These are phyloP conservation scores for Scrobipalpa costella DNA, from an alignment of 2,888 invertebrate species.

Conservation along the genomic window DNA sequence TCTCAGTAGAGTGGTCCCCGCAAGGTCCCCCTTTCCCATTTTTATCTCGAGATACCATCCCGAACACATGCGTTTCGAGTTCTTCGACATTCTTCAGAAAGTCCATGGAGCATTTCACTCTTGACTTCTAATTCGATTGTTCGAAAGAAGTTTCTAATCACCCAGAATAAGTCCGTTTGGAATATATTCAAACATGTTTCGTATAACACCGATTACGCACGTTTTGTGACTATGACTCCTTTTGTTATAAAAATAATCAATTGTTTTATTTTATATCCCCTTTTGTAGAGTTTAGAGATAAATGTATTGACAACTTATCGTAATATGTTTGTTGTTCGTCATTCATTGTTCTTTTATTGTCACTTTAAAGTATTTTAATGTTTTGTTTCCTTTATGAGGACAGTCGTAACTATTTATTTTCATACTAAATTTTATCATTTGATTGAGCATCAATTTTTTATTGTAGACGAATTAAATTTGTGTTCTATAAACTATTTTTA, in stretches of 20 bases:
- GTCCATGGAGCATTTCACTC: no score
- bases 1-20: no score
- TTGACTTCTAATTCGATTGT: no score
- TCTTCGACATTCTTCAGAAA: no score
- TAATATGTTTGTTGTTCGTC: background rate
- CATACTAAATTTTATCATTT: slow-evolving; percentile 4
- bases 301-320: slow-evolving; percentile 14
- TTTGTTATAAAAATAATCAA: slow-evolving; percentile 42
- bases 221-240: slow-evolving; percentile 38
- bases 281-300: slow-evolving; percentile 3
- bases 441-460: background rate
- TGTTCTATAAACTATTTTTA: background rate
- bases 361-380: background rate
- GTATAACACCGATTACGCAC: slow-evolving; percentile 43
- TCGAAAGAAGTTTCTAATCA: background rate
- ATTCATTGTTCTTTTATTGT: slow-evolving; percentile 6
- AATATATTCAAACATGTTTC: slow-evolving; percentile 38
- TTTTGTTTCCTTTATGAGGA: slow-evolving; percentile 11
- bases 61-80: no score
- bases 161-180: slow-evolving; percentile 28
- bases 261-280: background rate
- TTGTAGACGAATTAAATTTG: background rate
- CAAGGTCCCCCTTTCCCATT: no score
- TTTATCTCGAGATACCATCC: no score
- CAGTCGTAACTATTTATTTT: slow-evolving; percentile 23